Base-by-base conservation (phyloP, 2,113 vertebrate species). In the Empidonax traillii region DNA sequence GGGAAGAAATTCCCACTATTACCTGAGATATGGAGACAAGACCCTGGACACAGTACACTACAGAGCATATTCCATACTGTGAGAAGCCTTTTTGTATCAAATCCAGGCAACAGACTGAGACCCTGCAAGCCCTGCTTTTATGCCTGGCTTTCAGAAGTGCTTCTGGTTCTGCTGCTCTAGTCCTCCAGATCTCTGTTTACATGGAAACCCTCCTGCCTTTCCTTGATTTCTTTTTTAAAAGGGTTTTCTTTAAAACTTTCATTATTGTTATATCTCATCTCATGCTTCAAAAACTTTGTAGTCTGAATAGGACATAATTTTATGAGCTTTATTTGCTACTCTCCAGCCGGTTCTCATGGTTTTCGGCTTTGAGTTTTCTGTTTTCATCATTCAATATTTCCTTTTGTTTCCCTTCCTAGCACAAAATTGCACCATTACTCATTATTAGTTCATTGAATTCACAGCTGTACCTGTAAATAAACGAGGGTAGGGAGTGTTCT, bases 391-490 rank as follows among this genome's bases (percentile, higher is more conserved):
- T 23, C 79, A 83, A 1, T 93, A 80, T 86, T 90, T 90, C 41
- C 30, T 66, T 90, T 93, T 69, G 18, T 86, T 92, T 86, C 55
- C 58, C 55, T 80, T 86, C 39, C 59, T 37, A 63, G 72, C 3
- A 88, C 46, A 90, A 66, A 94, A 93, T 86, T 85, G 33, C 22
- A 53, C 41, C 25, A 77, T 92, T 77, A 80, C 12, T 88, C 31
- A 80, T 84, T 94, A 79, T 92, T 55, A 86, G 20, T 6, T 83
- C 62, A 69, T 33, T 85, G 85, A 93, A 90, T 85, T 95, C 81
- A 73, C 67, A 88, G 74, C 62, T 90, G 25, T 62, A 90, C 63
- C 46, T 83, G 85, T 73, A 90, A 93, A 85, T 80, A 74, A 78
- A 86, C 66, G 49, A 72, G 24, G 14, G 14, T 16, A 87, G 35